Conservation (phyloP, 2,797 vertebrate species). For the Setipinna tenuifilis region DNA sequence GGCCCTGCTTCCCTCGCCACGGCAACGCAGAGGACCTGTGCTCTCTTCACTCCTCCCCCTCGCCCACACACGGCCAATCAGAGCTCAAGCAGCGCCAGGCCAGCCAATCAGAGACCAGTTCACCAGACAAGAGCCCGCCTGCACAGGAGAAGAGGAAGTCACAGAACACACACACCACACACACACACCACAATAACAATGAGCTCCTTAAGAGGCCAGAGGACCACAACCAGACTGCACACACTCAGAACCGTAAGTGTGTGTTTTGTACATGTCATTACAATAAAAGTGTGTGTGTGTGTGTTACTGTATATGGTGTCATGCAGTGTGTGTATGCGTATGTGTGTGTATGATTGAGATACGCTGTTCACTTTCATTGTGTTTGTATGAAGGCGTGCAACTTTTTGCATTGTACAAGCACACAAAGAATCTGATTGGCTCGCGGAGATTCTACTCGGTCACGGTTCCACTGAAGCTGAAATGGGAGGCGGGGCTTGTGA, state of each 20-base stretch:
- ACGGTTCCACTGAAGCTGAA: constrained; percentile 87
- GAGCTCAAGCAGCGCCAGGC: background rate
- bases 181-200: constrained; percentile 2
- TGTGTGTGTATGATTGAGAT: background rate
- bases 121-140: constrained; percentile 9
- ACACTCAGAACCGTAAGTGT: constrained; percentile 63
- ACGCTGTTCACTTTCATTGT: constrained; percentile 3
- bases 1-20: constrained; percentile 64
- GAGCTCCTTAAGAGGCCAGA: background rate
- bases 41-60: constrained; percentile 78
- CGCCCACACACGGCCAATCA: constrained; percentile 63
- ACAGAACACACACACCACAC: background rate
- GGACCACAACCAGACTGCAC: constrained; percentile 28
- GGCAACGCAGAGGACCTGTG: constrained; percentile 73
- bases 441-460: constrained; percentile 86
- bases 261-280: background rate
- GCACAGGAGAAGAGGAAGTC: background rate
- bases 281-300: constrained; percentile 1
- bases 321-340: background rate
- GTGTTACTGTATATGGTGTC: background rate
- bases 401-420: constrained; percentile 92
- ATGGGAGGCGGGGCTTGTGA: constrained; percentile 83
- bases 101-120: constrained; percentile 17
- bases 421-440: constrained; percentile 73
- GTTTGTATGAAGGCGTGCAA: constrained; percentile 74